phyloP scores from a whole-genome alignment of 2,888 invertebrate genomes.

The Drosophila austrosaltans region DNA sequence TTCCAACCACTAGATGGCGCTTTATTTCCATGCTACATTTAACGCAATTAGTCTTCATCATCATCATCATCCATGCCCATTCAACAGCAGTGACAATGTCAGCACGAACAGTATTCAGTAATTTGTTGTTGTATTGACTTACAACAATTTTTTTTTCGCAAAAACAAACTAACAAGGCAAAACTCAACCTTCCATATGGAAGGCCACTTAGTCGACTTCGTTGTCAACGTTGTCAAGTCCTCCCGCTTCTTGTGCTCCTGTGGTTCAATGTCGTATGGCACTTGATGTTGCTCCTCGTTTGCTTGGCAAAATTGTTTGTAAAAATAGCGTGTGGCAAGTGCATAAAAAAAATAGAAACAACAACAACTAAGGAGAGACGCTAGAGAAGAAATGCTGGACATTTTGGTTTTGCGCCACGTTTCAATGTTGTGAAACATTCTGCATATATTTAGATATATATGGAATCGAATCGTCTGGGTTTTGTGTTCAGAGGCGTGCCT shows the following conservation, averaged over 20 bases:
- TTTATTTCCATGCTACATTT: conserved; percentile 66
- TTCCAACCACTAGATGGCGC: conserved; percentile 56
- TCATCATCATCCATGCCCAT: conserved; percentile 60
- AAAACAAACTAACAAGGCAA: conserved; percentile 53
- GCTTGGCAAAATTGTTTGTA: conserved; percentile 74
- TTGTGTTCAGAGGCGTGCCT: conserved; percentile 42
- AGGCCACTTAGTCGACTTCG: conserved; percentile 72
- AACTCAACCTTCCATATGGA: conserved; percentile 42
- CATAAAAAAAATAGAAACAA: conserved; percentile 53
- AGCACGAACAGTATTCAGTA: conserved; percentile 46
- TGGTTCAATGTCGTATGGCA: conserved; percentile 65
- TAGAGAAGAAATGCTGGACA: conserved; percentile 17
- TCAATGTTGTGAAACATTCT: conserved; percentile 61
- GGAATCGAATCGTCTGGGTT: conserved; percentile 52
- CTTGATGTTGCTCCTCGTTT: conserved; percentile 49
- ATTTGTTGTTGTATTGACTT: conserved; percentile 44
- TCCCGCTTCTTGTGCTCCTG: conserved; percentile 37
- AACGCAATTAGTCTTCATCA: conserved; percentile 75
- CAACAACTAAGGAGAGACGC: conserved; percentile 9
- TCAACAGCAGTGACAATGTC: conserved; percentile 54
- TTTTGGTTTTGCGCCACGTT: conserved; percentile 28
- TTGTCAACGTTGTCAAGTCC: conserved; percentile 23
- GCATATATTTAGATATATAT: conserved; percentile 72
- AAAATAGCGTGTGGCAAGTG: conserved; percentile 74
- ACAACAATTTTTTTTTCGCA: conserved; percentile 28